Percentiles rank a stretch among this genome's conserved stretches.
Evolutionary conservation across 2,113 vertebrate genomes (phyloP).

Genomic region (Pipra filicauda): DNA sequence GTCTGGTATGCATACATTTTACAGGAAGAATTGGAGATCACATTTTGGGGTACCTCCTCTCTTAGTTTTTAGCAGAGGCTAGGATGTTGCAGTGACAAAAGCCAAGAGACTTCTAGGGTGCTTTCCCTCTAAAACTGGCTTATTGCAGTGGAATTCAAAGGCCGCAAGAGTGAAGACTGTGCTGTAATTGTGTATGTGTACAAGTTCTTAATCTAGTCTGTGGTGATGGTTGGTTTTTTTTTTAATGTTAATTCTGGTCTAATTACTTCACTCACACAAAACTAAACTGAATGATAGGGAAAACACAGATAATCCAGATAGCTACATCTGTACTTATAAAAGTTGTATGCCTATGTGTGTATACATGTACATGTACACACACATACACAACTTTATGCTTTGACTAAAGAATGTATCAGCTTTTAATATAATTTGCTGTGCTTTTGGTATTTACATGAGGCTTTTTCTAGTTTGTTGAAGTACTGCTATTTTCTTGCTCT

Average conservation of each 20-base stretch:
- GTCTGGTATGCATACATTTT: constrained; percentile 8
- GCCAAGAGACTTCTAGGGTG: background rate
- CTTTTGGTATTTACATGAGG: constrained; percentile 38
- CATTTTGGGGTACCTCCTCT: constrained; percentile 11
- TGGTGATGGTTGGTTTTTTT: background rate
- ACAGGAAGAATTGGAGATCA: background rate
- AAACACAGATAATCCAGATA: background rate
- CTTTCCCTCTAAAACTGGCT: background rate
- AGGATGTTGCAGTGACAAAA: constrained; percentile 36
- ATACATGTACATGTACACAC: background rate
- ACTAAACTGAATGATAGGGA: background rate
- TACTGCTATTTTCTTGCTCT: constrained; percentile 53
- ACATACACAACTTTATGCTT: constrained; percentile 3
- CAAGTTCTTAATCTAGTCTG: constrained; percentile 28
- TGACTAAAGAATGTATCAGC: constrained; percentile 53
- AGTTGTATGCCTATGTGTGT: background rate
- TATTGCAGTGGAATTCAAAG: constrained; percentile 8
- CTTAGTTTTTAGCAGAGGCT: constrained; percentile 23
- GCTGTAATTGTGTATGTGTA: background rate
- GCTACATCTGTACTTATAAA: background rate
- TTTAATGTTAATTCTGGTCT: background rate
- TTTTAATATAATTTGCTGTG: constrained; percentile 47
- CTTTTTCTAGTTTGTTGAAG: constrained; percentile 46
- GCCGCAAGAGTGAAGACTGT: constrained; percentile 4
- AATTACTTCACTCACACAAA: background rate